Evolutionary conservation across 1,140 invertebrate genomes (phyloP).

Genomic region (Sipha flava): DNA sequence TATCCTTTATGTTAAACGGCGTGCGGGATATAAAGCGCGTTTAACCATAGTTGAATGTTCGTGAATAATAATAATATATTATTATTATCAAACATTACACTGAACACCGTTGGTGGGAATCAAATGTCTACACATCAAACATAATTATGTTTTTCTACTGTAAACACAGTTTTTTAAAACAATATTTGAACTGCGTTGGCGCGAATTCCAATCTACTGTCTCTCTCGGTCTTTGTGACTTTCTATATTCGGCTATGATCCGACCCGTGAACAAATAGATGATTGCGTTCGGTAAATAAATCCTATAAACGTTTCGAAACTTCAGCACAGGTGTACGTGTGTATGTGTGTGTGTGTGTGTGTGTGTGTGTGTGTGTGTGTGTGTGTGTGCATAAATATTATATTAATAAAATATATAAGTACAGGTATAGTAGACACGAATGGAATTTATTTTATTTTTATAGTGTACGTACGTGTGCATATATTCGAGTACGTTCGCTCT

Average conservation of each 20-base stretch:
- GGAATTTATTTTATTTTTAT: neutral
- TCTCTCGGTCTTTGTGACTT: too few species aligned
- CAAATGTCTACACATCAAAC: too few species aligned
- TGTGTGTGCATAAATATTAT: neutral
- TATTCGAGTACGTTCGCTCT: neutral
- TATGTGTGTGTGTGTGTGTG: neutral
- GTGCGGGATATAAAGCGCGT: too few species aligned
- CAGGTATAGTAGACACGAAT: neutral
- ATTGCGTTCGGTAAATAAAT: neutral
- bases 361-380: neutral
- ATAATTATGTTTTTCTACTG: too few species aligned
- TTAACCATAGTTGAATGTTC: too few species aligned
- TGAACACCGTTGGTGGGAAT: too few species aligned
- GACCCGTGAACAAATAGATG: neutral
- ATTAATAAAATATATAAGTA: too few species aligned
- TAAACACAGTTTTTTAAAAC: neutral
- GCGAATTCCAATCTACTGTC: neutral
- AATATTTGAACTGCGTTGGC: neutral
- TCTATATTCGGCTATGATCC: neutral
- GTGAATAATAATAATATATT: too few species aligned
- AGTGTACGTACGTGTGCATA: too few species aligned
- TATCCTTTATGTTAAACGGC: too few species aligned
- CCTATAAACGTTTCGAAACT: neutral
- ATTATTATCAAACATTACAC: too few species aligned
- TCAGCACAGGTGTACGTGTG: too few species aligned